Percentiles rank a stretch among this genome's conserved stretches.
Evolutionary conservation across 2,797 vertebrate species (phyloP).

Genomic region (Triplophysa bombifrons): DNA sequence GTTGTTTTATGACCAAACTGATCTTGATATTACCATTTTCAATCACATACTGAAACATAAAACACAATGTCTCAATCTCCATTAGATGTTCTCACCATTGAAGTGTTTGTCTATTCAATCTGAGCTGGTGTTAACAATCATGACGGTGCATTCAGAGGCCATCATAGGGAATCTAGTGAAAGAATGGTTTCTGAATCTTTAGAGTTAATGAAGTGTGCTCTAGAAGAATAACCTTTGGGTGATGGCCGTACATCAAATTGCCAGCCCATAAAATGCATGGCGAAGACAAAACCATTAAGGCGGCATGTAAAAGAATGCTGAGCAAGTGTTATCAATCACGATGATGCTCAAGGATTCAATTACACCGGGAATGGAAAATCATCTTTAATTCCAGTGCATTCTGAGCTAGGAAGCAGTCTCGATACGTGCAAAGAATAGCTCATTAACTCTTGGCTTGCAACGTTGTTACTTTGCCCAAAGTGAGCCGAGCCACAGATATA

Average conservation of each 20-base stretch:
- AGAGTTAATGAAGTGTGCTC: constrained; percentile 76
- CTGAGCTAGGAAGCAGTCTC: constrained; percentile 14
- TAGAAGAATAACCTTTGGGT: constrained; percentile 75
- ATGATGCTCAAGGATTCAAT: constrained; percentile 67
- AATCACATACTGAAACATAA: no score
- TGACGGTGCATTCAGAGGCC: constrained; percentile 48
- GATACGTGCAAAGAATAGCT: neutral
- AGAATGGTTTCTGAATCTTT: constrained; percentile 38
- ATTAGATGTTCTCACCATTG: neutral
- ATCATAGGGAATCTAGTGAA: constrained; percentile 42
- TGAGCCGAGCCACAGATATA: neutral
- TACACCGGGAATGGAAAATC: constrained; percentile 60
- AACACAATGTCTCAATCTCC: neutral
- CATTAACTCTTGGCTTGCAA: neutral
- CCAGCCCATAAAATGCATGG: constrained; percentile 72
- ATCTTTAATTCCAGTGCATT: constrained; percentile 54
- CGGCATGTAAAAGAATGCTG: constrained; percentile 63
- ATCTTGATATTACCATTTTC: no score
- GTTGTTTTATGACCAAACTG: no score
- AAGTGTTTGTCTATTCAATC: neutral
- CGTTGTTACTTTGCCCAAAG: neutral
- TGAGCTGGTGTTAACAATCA: constrained; percentile 34
- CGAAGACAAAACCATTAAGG: constrained; percentile 74
- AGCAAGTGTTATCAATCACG: constrained; percentile 75
- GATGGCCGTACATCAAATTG: constrained; percentile 72